These are phyloP conservation scores for Tiliqua scincoides DNA, from an alignment of 2,113 vertebrate genomes.

Conservation along the genomic window DNA sequence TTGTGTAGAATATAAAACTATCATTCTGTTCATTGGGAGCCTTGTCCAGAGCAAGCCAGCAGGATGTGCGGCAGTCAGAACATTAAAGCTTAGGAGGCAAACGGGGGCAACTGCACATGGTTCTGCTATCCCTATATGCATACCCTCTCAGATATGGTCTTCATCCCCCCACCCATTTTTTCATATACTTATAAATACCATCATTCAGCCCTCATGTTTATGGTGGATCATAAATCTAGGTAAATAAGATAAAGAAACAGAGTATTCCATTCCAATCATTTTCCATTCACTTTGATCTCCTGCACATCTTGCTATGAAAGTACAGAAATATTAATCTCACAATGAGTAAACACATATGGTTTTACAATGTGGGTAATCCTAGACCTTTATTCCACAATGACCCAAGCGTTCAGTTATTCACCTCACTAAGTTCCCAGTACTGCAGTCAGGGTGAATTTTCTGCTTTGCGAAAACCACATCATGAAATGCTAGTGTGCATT, in stretches of 20 bases:
- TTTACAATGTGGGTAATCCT: not conserved
- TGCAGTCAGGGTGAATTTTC: conserved; percentile 9
- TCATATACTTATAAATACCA: not conserved
- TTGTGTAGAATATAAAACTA: too few species aligned
- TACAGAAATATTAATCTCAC: not conserved
- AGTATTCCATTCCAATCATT: too few species aligned
- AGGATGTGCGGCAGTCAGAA: too few species aligned
- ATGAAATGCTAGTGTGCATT: conserved; percentile 8
- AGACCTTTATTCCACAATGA: conserved; percentile 13
- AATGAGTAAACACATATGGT: not conserved
- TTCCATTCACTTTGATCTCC: not conserved
- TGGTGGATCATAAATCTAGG: not conserved
- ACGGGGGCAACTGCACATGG: too few species aligned
- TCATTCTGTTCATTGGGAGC: too few species aligned
- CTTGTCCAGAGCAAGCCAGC: too few species aligned
- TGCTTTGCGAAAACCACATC: conserved; percentile 19
- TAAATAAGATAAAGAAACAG: conserved; percentile 6
- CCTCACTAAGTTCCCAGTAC: not conserved
- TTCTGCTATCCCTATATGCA: too few species aligned
- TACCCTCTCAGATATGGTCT: not conserved
- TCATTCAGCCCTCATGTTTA: conserved; percentile 2
- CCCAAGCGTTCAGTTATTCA: conserved; percentile 29
- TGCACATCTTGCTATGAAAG: not conserved
- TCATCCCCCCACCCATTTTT: not conserved
- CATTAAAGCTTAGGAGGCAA: too few species aligned